Percentiles rank a stretch among this genome's conserved stretches.
Evolutionary conservation across 2,113 vertebrate species (phyloP).

Genomic region (Nothoprocta pentlandii): DNA sequence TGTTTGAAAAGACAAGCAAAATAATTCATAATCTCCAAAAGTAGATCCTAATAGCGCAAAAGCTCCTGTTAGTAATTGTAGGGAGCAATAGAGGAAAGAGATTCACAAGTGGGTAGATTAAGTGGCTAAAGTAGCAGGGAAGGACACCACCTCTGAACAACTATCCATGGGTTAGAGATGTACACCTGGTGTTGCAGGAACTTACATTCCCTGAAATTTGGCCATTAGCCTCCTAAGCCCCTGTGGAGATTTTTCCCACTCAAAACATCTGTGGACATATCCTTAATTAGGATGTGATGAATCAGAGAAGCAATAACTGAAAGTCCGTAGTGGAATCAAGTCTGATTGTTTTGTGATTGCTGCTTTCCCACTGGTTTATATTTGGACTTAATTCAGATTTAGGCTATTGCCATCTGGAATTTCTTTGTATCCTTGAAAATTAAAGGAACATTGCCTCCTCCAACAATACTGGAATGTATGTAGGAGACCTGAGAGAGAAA

Average conservation of each 20-base stretch:
- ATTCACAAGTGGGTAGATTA: not conserved
- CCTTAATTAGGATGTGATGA: not conserved
- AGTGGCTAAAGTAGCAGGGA: not conserved
- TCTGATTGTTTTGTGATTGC: slow-evolving; percentile 14
- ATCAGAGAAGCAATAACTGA: slow-evolving; percentile 8
- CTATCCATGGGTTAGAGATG: rapidly evolving
- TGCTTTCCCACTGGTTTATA: slow-evolving; percentile 15
- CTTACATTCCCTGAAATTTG: rapidly evolving
- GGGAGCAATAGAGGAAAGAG: not conserved
- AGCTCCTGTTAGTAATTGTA: not conserved
- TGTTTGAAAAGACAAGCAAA: not conserved
- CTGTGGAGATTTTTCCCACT: not conserved
- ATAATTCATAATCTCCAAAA: not conserved
- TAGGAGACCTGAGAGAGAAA: not conserved
- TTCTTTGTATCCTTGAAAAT: slow-evolving; percentile 1
- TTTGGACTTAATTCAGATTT: slow-evolving; percentile 15
- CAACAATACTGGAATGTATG: not conserved
- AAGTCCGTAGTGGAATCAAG: not conserved
- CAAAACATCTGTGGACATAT: slow-evolving; percentile 33
- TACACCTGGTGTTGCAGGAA: not conserved
- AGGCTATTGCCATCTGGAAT: not conserved
- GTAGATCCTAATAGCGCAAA: not conserved
- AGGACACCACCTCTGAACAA: not conserved
- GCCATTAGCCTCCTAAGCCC: rapidly evolving
- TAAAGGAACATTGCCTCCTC: not conserved